phyloP scores from a whole-genome alignment of 2,113 vertebrate genomes.

The Ptilonorhynchus violaceus region DNA sequence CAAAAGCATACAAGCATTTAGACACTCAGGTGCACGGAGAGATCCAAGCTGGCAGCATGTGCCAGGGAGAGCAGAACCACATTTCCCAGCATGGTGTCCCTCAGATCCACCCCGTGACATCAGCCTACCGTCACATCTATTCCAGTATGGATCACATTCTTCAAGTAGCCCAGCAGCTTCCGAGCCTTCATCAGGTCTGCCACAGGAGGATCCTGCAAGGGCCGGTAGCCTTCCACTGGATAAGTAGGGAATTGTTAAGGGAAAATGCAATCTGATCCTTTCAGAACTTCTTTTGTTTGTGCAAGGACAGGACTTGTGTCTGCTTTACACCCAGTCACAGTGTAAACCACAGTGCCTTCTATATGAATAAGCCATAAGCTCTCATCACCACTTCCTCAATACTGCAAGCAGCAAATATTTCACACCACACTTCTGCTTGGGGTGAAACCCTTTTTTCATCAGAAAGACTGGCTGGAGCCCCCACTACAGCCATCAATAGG shows the following conservation, averaged over 20 bases:
- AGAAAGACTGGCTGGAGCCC: neutral
- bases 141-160: constrained; percentile 80
- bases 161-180: constrained; percentile 87
- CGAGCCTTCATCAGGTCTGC: constrained; percentile 85
- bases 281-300: neutral
- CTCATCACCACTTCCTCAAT: neutral
- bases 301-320: neutral
- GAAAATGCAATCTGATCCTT: neutral
- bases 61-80: neutral
- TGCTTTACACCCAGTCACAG: neutral
- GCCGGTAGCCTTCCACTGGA: constrained; percentile 88
- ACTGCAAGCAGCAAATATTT: neutral
- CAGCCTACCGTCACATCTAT: constrained; percentile 83
- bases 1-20: neutral
- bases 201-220: constrained; percentile 88
- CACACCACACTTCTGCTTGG: neutral
- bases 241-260: constrained; percentile 86
- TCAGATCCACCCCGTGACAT: neutral
- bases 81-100: neutral
- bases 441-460: neutral
- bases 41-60: neutral
- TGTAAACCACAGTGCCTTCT: neutral
- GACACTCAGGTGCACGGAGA: neutral
- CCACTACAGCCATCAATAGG: neutral
- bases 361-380: neutral